phyloP scores from a whole-genome alignment of 2,113 vertebrate genomes.

The Gadus chalcogrammus region DNA sequence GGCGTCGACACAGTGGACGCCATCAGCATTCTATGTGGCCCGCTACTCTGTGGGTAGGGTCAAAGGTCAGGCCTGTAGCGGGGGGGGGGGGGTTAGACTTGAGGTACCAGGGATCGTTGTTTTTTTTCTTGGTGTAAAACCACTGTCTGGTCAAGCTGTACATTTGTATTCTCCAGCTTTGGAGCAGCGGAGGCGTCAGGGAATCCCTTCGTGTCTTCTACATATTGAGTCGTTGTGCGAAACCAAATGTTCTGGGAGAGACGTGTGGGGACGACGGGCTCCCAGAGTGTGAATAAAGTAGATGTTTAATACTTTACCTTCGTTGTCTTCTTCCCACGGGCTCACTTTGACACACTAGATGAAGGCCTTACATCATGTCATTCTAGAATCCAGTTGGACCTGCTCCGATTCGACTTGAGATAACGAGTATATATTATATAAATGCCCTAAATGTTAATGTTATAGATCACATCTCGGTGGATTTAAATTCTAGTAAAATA shows the following conservation, averaged over 20 bases:
- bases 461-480: too few species aligned
- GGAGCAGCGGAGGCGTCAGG: conserved; percentile 27
- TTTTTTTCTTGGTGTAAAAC: not conserved
- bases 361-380: too few species aligned
- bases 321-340: not conserved
- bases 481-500: too few species aligned
- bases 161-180: conserved; percentile 37
- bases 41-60: too few species aligned
- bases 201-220: conserved; percentile 5
- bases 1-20: too few species aligned
- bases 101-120: not conserved
- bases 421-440: too few species aligned
- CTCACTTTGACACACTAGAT: not conserved
- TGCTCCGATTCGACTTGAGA: too few species aligned
- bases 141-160: not conserved
- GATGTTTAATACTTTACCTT: not conserved
- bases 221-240: conserved; percentile 38
- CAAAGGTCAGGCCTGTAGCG: too few species aligned
- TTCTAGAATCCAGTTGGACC: too few species aligned
- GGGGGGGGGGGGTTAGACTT: too few species aligned
- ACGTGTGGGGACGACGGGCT: conserved; percentile 44
- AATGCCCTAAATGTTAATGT: too few species aligned
- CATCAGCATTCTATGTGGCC: too few species aligned
- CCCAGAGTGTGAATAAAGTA: conserved; percentile 19
- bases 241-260: conserved; percentile 30